phyloP scores from a whole-genome alignment of 2,797 vertebrate species.

The Melanotaenia parkinsoni region DNA sequence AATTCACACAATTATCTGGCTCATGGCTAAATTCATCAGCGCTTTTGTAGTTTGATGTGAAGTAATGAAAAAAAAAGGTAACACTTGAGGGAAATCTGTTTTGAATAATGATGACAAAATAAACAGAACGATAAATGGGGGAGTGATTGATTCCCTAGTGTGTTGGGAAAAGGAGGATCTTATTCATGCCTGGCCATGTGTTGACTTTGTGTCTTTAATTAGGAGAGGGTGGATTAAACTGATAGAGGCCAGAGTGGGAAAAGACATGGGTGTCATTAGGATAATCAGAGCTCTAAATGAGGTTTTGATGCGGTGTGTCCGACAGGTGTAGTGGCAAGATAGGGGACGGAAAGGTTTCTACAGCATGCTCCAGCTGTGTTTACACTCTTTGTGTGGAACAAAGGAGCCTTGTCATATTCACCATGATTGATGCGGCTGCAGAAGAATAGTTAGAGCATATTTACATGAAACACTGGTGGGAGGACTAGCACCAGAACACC shows the following conservation, averaged over 20 bases:
- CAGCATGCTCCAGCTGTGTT: constrained; percentile 84
- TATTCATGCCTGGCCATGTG: constrained; percentile 74
- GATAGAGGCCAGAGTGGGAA: constrained; percentile 64
- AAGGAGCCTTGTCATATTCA: constrained; percentile 81
- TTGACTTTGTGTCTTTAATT: constrained; percentile 79
- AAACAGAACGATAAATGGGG: constrained; percentile 64
- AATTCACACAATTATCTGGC: background rate
- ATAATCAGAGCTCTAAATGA: constrained; percentile 80
- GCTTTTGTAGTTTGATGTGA: background rate
- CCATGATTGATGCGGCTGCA: constrained; percentile 80
- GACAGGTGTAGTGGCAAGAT: constrained; percentile 85
- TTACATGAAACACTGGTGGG: constrained; percentile 77
- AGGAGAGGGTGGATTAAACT: constrained; percentile 67
- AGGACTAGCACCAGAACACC: constrained; percentile 47
- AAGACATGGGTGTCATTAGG: constrained; percentile 77
- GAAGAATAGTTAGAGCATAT: constrained; percentile 82
- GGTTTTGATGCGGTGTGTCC: constrained; percentile 79
- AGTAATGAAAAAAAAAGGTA: constrained; percentile 15
- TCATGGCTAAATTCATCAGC: background rate
- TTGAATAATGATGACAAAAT: constrained; percentile 68
- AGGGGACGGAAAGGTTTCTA: constrained; percentile 73
- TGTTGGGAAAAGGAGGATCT: constrained; percentile 18
- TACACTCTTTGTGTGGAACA: constrained; percentile 81
- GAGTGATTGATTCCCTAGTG: constrained; percentile 47
- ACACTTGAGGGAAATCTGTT: constrained; percentile 47